Percentiles rank a stretch among this genome's conserved stretches.
phyloP scores from a whole-genome alignment of 2,888 invertebrate genomes.

The Zelleria hepariella region DNA sequence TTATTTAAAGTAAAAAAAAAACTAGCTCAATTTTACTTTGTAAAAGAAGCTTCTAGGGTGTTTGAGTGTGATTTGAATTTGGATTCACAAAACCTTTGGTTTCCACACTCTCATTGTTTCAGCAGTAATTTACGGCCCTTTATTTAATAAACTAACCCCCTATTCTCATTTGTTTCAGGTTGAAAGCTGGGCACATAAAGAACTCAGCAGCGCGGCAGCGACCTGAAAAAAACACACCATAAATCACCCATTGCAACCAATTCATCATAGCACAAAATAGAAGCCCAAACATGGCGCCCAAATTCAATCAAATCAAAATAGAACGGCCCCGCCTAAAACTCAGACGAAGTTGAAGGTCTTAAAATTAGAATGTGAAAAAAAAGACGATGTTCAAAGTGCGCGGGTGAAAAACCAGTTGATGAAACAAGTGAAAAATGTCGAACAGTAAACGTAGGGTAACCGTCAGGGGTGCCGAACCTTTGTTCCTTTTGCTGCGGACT shows the following conservation, averaged over 20 bases:
- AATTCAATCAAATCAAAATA: constrained; percentile 34
- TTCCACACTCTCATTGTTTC: no score
- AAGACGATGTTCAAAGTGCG: not conserved
- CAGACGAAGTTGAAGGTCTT: constrained; percentile 41
- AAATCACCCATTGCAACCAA: not conserved
- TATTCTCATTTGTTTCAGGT: not conserved
- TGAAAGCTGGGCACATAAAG: not conserved
- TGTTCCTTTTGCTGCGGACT: constrained; percentile 59
- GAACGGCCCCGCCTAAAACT: constrained; percentile 20
- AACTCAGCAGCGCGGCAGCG: not conserved
- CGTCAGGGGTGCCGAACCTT: constrained; percentile 48
- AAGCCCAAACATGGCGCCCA: constrained; percentile 44
- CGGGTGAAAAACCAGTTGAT: constrained; percentile 9
- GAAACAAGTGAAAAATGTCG: constrained; percentile 32
- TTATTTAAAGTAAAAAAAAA: no score
- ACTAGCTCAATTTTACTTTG: no score
- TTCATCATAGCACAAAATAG: constrained; percentile 11
- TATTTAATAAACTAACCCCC: no score
- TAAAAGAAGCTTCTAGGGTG: no score
- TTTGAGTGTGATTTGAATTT: no score
- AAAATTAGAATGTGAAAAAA: constrained; percentile 42
- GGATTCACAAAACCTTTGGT: no score
- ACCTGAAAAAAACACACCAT: not conserved
- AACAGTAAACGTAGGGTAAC: constrained; percentile 35
- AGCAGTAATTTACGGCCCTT: no score